Evolutionary conservation across 2,113 vertebrate genomes (phyloP), one percentile per base, ranked within the genome.

Genomic region (Phalacrocorax carbo): DNA sequence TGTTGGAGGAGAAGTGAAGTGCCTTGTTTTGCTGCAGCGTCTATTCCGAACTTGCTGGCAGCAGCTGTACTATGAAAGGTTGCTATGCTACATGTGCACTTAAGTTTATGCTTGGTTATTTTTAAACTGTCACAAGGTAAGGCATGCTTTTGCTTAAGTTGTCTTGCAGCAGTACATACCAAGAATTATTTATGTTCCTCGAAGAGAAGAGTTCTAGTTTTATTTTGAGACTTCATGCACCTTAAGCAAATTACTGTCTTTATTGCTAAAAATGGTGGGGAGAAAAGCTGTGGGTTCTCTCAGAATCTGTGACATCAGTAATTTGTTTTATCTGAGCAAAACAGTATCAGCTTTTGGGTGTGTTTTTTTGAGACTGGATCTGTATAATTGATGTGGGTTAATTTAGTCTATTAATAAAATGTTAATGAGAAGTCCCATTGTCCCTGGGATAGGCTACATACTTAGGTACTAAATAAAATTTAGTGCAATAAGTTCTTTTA

Each of bases 41-140:
- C 58, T 25, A 11, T 64, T 61, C 52, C 48, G 1, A 42, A 34
- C 36, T 11, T 13, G 8, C 82, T 55, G 91, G 82, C 84, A 83
- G 92, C 82, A 92, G 94, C 94, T 92, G 86, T 20, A 5, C 89
- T 10, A 8, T 10, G 61, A 48, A 40, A 77, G 95, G 97, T 95
- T 97, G 97, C 96, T 96, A 91, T 85, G 97, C 89, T 97, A 96
- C 96, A 25, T 49, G 86, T 73, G 89, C 72, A 40, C 90, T 94
- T 64, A 40, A 73, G 90, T 91, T 88, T 91, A 22, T 52, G 87
- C 61, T 15, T 38, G 86, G 82, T 90, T 97, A 92, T 97, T 96
- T 96, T 96, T 96, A 96, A 91, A 36, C 82, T 61, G 86, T 97
- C 97, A 94, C 90, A 96, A 97, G 96, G 97, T 96, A 82, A 96